Conservation (phyloP, 1,140 invertebrate species). For the Drosophila neocordata region DNA sequence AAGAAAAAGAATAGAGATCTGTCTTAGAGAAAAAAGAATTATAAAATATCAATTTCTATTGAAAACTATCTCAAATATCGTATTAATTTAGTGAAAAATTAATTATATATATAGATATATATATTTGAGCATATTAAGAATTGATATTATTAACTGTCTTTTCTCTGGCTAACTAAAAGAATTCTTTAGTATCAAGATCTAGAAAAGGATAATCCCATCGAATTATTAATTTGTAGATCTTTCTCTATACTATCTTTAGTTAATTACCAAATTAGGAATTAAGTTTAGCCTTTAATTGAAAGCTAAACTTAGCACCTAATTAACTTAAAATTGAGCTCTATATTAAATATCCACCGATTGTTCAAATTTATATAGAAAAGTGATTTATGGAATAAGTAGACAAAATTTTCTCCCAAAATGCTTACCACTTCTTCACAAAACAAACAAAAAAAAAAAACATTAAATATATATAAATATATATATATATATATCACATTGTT, state of each 20-base stretch:
- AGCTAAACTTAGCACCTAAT: not conserved
- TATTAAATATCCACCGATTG: not conserved
- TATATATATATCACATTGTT: too few species aligned
- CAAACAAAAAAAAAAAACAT: too few species aligned
- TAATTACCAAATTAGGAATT: not conserved
- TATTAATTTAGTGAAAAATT: too few species aligned
- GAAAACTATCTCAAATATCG: too few species aligned
- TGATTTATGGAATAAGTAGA: not conserved
- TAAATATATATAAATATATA: not conserved
- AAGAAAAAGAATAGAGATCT: too few species aligned
- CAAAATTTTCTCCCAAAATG: not conserved
- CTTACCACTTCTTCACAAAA: not conserved
- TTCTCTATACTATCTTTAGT: not conserved
- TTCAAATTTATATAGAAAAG: not conserved
- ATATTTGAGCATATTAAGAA: not conserved
- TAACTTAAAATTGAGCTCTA: not conserved
- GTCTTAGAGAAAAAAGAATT: not conserved
- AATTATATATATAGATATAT: too few species aligned
- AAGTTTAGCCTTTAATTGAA: not conserved
- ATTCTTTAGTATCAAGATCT: not conserved
- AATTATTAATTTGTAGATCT: not conserved
- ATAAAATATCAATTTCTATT: not conserved
- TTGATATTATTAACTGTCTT: not conserved
- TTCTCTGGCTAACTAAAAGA: not conserved
- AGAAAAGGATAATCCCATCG: not conserved